These are phyloP conservation scores for Thaumatotibia leucotreta DNA, from an alignment of 1,140 invertebrate genomes.

Conservation along the genomic window DNA sequence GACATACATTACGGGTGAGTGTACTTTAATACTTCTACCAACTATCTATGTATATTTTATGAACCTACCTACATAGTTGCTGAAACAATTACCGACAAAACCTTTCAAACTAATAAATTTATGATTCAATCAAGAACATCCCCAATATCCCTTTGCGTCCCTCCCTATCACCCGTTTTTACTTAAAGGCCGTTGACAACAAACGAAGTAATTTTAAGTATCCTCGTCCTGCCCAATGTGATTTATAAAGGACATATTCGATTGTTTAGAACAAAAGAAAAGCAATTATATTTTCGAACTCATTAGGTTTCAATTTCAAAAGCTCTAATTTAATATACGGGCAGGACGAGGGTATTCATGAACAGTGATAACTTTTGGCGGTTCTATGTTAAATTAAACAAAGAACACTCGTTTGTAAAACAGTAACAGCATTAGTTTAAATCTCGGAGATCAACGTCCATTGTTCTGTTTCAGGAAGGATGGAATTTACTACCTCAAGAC, in stretches of 20 bases:
- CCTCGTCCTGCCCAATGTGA: too few species aligned
- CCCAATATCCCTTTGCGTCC: constrained; percentile 19
- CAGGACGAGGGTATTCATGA: too few species aligned
- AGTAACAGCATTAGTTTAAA: constrained; percentile 34
- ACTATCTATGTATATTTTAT: too few species aligned
- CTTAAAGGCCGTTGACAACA: constrained; percentile 17
- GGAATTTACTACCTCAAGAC: constrained; percentile 71
- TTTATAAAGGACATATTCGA: too few species aligned
- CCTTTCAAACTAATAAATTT: neutral
- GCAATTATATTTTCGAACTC: too few species aligned
- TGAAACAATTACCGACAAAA: neutral
- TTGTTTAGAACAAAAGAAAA: too few species aligned
- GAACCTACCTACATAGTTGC: too few species aligned
- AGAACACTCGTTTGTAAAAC: constrained; percentile 40
- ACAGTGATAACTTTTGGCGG: constrained; percentile 35
- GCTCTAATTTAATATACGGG: too few species aligned
- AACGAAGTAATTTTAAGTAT: constrained; percentile 43
- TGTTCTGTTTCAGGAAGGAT: constrained; percentile 63
- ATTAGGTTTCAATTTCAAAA: too few species aligned
- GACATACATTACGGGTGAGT: constrained; percentile 74
- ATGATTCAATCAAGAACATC: constrained; percentile 18
- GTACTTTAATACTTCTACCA: neutral
- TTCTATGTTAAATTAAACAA: constrained; percentile 44
- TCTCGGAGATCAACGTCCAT: constrained; percentile 33
- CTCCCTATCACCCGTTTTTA: neutral